phyloP scores from a whole-genome alignment of 2,888 invertebrate species.

The Agrochola lota region DNA sequence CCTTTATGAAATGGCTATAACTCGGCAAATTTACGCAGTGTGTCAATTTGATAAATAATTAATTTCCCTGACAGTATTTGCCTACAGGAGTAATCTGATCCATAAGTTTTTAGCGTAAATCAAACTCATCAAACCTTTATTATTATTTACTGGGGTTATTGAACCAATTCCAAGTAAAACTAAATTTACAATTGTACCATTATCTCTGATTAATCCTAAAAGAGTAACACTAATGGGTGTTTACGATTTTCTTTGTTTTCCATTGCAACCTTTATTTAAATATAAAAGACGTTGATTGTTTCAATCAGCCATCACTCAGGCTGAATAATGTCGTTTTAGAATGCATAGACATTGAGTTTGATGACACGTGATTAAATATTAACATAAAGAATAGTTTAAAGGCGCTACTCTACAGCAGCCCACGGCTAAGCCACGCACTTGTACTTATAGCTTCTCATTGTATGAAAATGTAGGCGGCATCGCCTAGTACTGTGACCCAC shows the following conservation, averaged over 20 bases:
- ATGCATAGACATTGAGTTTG: constrained; percentile 45
- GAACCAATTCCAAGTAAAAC: constrained; percentile 27
- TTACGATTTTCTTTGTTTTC: constrained; percentile 50
- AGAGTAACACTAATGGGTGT: constrained; percentile 63
- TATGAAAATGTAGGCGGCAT: neutral
- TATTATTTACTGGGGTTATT: constrained; percentile 8
- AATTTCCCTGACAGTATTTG: too few relatives aligned
- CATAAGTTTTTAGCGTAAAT: constrained; percentile 1
- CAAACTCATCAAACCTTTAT: neutral
- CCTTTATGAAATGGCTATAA: neutral
- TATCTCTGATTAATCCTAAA: constrained; percentile 68
- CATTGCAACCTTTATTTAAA: constrained; percentile 40
- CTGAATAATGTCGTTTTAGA: constrained; percentile 30
- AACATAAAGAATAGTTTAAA: constrained; percentile 8
- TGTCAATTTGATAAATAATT: neutral
- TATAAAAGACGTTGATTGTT: constrained; percentile 44
- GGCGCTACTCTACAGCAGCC: neutral
- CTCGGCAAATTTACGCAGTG: neutral
- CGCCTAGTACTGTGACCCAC: neutral
- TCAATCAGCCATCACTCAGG: constrained; percentile 30
- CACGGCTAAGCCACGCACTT: too few relatives aligned
- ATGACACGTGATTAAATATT: constrained; percentile 32
- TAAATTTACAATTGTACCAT: constrained; percentile 64
- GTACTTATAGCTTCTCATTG: neutral
- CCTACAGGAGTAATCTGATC: neutral